A percentile compares a stretch with the other conserved stretches of the same genome.
Evolutionary conservation across 1,140 invertebrate species (phyloP).

Genomic region (Bombus waltoni): DNA sequence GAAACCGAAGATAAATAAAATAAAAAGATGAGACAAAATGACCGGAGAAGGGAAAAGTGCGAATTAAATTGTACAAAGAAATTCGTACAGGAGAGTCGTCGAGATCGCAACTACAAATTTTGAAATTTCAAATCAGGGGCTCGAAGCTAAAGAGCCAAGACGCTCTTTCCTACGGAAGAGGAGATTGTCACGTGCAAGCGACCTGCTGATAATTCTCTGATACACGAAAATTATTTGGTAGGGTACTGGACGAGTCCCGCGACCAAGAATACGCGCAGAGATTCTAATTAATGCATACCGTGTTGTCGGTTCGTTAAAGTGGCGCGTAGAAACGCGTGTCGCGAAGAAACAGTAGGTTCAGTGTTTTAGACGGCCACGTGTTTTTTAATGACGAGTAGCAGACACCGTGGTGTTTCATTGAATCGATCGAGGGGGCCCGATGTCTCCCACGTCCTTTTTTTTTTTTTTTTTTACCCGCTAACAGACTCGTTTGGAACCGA

Average conservation of each 20-base stretch:
- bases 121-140: too few relatives aligned
- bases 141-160: too few relatives aligned
- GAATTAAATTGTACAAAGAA: not conserved
- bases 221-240: too few relatives aligned
- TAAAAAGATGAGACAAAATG: too few relatives aligned
- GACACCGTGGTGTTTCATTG: conserved; percentile 58
- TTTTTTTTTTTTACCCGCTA: not conserved
- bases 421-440: conserved; percentile 54
- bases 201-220: not conserved
- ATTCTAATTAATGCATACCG: conserved; percentile 65
- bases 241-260: not conserved
- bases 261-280: not conserved
- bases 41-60: not conserved
- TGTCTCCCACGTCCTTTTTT: conserved; percentile 19
- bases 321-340: conserved; percentile 59
- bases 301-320: conserved; percentile 66
- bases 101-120: not conserved
- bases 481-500: conserved; percentile 5
- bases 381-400: conserved; percentile 74
- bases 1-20: not conserved
- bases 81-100: rapidly evolving
- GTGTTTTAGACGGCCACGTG: conserved; percentile 74
- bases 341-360: conserved; percentile 69
- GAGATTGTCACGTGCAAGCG: too few relatives aligned
- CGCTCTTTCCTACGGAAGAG: too few relatives aligned